Conservation (phyloP, 2,113 vertebrate genomes). For the Limnothrissa miodon region DNA sequence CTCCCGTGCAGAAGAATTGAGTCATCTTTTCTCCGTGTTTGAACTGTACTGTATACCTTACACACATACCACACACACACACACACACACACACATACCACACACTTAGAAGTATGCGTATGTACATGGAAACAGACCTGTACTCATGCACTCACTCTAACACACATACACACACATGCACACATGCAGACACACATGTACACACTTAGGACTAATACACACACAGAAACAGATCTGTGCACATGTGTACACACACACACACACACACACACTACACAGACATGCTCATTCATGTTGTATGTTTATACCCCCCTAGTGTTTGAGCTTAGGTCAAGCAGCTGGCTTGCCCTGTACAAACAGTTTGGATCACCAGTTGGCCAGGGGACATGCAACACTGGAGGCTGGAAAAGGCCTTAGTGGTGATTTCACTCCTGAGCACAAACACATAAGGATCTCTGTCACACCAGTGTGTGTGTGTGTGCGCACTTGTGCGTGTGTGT, state of each 20-base stretch:
- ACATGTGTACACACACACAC: neutral
- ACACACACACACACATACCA: neutral
- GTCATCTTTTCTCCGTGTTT: neutral
- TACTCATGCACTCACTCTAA: neutral
- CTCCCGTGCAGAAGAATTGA: slow-evolving; percentile 11
- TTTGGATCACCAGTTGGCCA: slow-evolving; percentile 22
- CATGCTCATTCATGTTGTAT: slow-evolving; percentile 2
- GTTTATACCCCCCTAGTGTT: slow-evolving; percentile 6
- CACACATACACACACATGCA: neutral
- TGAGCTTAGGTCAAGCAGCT: slow-evolving; percentile 12
- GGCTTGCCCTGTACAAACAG: slow-evolving; percentile 14
- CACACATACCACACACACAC: neutral
- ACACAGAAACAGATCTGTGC: neutral
- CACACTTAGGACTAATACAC: neutral
- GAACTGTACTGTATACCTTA: neutral
- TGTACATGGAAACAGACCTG: neutral
- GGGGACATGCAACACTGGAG: neutral
- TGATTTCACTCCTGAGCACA: slow-evolving; percentile 14
- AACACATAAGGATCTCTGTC: slow-evolving; percentile 8
- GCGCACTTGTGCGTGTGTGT: slow-evolving; percentile 17
- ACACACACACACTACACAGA: neutral
- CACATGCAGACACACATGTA: neutral
- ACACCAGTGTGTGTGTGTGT: slow-evolving; percentile 27
- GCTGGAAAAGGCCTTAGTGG: slow-evolving; percentile 14
- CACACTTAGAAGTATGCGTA: neutral